phyloP scores from a whole-genome alignment of 1,140 invertebrate genomes.

The Bathynomus jamesi region DNA sequence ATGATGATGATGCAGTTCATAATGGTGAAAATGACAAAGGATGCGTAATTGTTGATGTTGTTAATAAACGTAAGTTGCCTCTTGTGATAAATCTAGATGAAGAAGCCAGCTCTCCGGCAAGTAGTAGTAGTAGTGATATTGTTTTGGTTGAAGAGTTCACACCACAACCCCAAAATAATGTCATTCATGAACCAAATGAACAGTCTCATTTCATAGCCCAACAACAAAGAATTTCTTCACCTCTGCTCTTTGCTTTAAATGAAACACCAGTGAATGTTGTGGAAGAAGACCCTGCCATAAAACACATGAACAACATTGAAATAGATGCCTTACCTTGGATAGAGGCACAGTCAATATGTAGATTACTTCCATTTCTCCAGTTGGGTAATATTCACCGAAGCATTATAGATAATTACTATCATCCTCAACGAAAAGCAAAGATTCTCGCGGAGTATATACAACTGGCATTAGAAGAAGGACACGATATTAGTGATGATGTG shows the following conservation, averaged over 20 bases:
- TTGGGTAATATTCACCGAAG: not conserved
- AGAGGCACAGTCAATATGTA: not conserved
- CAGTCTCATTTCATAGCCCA: not conserved
- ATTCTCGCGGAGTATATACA: not conserved
- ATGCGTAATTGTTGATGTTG: too few relatives aligned
- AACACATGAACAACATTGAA: not conserved
- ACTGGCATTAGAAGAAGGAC: not conserved
- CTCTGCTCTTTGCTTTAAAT: too few relatives aligned
- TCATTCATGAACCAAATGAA: not conserved
- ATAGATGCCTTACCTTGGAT: not conserved
- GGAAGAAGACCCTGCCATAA: not conserved
- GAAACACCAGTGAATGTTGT: too few relatives aligned
- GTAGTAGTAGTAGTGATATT: not conserved
- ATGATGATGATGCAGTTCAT: not conserved
- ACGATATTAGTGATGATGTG: not conserved
- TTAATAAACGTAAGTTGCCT: too few relatives aligned
- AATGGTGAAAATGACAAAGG: too few relatives aligned
- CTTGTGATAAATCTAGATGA: not conserved
- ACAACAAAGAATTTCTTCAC: not conserved
- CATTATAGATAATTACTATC: not conserved
- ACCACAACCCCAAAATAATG: not conserved
- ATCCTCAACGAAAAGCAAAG: not conserved
- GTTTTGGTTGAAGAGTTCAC: not conserved
- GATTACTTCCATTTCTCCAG: not conserved
- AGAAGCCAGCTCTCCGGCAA: not conserved